Base-by-base conservation (phyloP, 92 coral and sea anemone species). In the Palythoa caribaeorum region DNA sequence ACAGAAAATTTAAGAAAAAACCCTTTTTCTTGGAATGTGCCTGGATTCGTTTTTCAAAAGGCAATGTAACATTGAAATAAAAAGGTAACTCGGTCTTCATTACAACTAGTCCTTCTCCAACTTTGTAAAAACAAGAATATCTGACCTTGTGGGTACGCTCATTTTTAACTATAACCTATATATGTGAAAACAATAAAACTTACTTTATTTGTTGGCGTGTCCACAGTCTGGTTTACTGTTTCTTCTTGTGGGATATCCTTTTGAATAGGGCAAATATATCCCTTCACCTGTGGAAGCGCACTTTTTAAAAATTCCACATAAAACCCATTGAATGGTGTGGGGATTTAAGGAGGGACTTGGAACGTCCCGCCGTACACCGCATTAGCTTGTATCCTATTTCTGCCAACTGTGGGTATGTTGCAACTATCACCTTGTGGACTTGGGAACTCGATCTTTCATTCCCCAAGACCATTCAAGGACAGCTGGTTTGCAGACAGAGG, bases 401-500 rank as follows among this genome's bases (percentile, higher is more conserved):
- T 8, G 72, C 21, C 79, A 92, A 85, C 68, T 73, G 78, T 7
- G 91, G 91, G 52, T 86, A 92, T 57, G 84, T 77, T 48, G 52
- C 86, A 16, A 85, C 19, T 16, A 92, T 69, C 39, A 28, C 47
- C 10, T 74, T 78, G 59, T 76, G 81, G 53, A 80, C 89, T 86
- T 14, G 87, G 89, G 85, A 92, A 92, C 48, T 70, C 71, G 60
- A 92, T 86, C 73, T 86, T 80, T 71, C 76, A 53, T 73, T 84
- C 92, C 50, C 93, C 93, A 73, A 87, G 84, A 16, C 87, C 87
- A 59, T 88, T 74, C 83, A 92, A 60, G 1, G 89, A 40, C 20
- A 92, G 84, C 44, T 92, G 87, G 62, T 78, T 71, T 16, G 92
- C 87, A 17, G 84, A 66, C 39, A 90, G 94, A 7, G 93, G 85